Evolutionary conservation across 2,797 vertebrate genomes (phyloP), one percentile per base, ranked within the genome.

Genomic region (Eidolon dupreanum): DNA sequence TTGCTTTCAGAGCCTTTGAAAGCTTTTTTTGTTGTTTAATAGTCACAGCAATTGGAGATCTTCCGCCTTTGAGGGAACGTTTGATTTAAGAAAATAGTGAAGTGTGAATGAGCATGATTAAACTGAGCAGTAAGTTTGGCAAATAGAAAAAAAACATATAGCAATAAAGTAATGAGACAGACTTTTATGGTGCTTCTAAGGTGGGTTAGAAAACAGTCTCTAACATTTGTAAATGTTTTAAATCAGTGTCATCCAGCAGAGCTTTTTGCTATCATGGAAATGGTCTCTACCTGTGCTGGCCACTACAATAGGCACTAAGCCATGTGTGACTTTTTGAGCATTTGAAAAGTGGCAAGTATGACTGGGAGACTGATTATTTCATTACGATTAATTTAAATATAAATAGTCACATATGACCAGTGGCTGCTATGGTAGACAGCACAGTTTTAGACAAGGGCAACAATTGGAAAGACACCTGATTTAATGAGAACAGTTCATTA

Each of bases 11-110:
- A 92, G 77, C 43, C 57, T 79, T 43, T 81, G 53, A 85, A 90
- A 93, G 36, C 55, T 66, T 82, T 88, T 88, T 59, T 73, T 57
- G 73, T 51, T 75, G 9, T 86, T 88, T 92, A 75, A 75, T 87
- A 81, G 38, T 93, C 33, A 70, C 22, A 78, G 53, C 75, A 81
- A 43, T 97, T 88, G 65, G 26, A 87, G n/a, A 78, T 92, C 65
- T 93, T 95, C 68, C 59, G 92, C n/a, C 59, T 93, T 91, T 79
- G 83, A 93, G 71, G 61, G 46, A 94, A 66, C 61, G 31, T 57
- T 90, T 97, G 49, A 81, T 96, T 89, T 97, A 94, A 86, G 83
- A 79, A 93, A 97, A 89, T 94, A 57, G 83, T 49, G 59, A 92
- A 55, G 71, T 89, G 51, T 79, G n/a, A 46, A 68, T 96, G 78